These are phyloP conservation scores for Tetramorium alpestre DNA, from an alignment of 1,140 invertebrate genomes.

Conservation along the genomic window DNA sequence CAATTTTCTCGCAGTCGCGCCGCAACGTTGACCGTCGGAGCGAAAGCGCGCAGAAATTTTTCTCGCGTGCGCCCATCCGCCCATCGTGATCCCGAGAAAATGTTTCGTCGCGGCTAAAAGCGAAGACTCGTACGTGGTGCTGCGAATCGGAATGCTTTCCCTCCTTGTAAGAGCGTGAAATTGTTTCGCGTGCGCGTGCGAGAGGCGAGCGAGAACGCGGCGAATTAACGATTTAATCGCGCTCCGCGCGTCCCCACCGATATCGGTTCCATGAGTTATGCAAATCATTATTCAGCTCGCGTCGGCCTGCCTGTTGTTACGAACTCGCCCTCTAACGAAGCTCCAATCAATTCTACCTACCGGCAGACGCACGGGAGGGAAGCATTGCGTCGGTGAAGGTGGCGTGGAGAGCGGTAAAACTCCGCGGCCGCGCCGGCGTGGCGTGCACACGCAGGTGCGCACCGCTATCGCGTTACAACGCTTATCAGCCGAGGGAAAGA, in stretches of 20 bases:
- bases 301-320: conserved; percentile 1
- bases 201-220: conserved; percentile 21
- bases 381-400: not conserved
- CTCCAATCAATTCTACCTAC: conserved; percentile 50
- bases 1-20: not conserved
- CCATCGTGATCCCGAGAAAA: conserved; percentile 18
- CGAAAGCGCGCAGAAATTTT: conserved; percentile 63
- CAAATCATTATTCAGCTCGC: conserved; percentile 50
- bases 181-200: conserved; percentile 29
- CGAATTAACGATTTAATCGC: conserved; percentile 20
- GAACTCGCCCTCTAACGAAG: conserved; percentile 30
- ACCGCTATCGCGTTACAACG: conserved; percentile 47
- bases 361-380: not conserved
- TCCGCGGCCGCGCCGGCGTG: not conserved
- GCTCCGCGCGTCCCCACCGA: conserved; percentile 4
- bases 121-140: not conserved
- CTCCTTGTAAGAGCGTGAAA: conserved; percentile 59
- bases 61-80: conserved; percentile 54
- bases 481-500: conserved; percentile 38
- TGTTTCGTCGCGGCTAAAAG: conserved; percentile 12
- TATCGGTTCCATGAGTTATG: conserved; percentile 48
- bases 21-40: not conserved
- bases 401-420: conserved; percentile 9
- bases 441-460: conserved; percentile 29
- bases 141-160: conserved; percentile 40